Evolutionary conservation across 2,797 vertebrate species (phyloP), one percentile per base, ranked within the genome.

Genomic region (Erpetoichthys calabaricus): DNA sequence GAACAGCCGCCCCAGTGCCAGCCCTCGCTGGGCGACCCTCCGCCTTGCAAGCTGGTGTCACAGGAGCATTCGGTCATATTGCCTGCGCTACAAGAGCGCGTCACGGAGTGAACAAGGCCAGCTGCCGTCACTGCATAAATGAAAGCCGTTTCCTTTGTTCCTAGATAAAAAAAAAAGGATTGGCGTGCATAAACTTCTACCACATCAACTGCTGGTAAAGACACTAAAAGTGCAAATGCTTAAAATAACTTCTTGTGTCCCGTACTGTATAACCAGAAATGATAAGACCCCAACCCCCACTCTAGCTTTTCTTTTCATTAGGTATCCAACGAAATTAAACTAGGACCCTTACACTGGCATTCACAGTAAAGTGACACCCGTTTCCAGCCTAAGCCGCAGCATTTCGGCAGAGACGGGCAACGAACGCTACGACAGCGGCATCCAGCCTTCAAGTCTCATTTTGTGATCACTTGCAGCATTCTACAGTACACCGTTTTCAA

Each of bases 1-100:
- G 95, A 98, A 72, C 95, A 98, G 71, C 95, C 94, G 0, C 94
- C 95, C 95, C 95, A 98, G 62, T 94, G 90, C 95, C 95, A 99
- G 55, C 87, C 90, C 68, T 90, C 88, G 0, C 62, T 70, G 2
- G 82, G 62, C 0, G 85, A 86, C 59, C 84, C 85, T 0, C 78
- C 80, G 0, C 83, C 87, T 56, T 75, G 79, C 63, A 91, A 80
- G 47, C 63, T 80, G 1, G 63, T 60, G 45, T 95, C 93, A 2
- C 95, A 98, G 59, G 93, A 90, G 4, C 95, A 99, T 73, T 96
- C 94, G 0, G 90, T 92, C 80, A 90, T 68, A 67, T 97, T 96
- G 1, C 92, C 94, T 0, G 88, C 87, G 0, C 95, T 97, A 73
- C 95, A 99, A 0, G 86, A 84, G 4, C 87, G 89, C 0, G 95